Evolutionary conservation across 30 jellyfish, hydroid and myxozoan genomes (phyloP), one percentile per base, ranked within the genome.

Genomic region (Nemopilema nomurai): DNA sequence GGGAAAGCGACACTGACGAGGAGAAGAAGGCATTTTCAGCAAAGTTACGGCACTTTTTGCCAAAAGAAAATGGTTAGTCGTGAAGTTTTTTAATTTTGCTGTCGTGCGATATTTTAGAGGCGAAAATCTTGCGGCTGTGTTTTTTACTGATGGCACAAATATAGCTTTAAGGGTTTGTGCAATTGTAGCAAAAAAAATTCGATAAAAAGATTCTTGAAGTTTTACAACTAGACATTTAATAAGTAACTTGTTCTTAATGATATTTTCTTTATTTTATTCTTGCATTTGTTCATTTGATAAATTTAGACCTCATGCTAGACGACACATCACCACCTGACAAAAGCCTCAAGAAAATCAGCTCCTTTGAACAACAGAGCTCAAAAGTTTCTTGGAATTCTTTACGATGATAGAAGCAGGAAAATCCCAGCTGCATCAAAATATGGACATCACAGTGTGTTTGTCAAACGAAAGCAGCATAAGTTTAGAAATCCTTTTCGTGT

Each of bases 401-500:
- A 83, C 41, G 86, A 76, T 13, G 92, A 83, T 24, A 31, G 65
- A 33, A 41, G 63, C 41, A 24, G 69, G 62, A 71, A 26, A 9
- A 81, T 22, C 52, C 83, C 92, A 62, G 18, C 76, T 8, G 76
- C 83, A 7, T 66, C 90, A 21, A 69, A 51, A 27, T 50, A 63
- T 21, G 83, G 88, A 25, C 96, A 88, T 41, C 91, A 81, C 74
- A 71, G 96, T 80, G 91, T 80, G 22, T 80, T 88, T 28, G 91
- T 79, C 0, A 79, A 79, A 33, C 71, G 89, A 64, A 77, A 53
- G 20, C 64, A 26, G 8, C 91, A 80, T 51, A 88, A 88, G 24
- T 79, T 88, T 29, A 88, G 63, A 71, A 88, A 88, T 64, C 96
- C 96, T 6, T 88, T 88, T 79, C 89, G 97, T 19, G 82, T 71